These are phyloP conservation scores for Aldrovandia affinis DNA, from an alignment of 2,797 vertebrate species.

Conservation along the genomic window DNA sequence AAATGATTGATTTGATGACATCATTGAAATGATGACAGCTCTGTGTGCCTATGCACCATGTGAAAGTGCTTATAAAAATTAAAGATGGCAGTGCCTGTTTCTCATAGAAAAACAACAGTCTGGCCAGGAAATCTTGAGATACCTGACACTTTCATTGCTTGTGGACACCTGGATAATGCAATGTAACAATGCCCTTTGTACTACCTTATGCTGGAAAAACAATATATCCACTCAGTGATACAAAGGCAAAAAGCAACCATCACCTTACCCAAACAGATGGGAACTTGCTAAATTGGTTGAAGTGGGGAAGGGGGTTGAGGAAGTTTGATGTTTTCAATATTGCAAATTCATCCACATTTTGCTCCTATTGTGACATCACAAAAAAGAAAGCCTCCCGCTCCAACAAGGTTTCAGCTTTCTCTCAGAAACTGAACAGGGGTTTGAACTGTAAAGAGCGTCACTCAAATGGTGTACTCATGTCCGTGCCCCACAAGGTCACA, in stretches of 20 bases:
- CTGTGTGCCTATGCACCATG: background rate
- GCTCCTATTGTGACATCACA: background rate
- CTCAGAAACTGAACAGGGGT: constrained; percentile 1
- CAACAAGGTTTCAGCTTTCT: background rate
- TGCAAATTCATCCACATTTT: too few species aligned
- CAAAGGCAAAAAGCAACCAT: background rate
- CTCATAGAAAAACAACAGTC: background rate
- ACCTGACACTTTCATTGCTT: background rate
- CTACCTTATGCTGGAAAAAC: background rate
- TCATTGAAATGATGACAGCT: background rate
- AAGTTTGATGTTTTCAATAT: too few species aligned
- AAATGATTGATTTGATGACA: background rate
- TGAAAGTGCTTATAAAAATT: background rate
- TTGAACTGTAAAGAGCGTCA: constrained; percentile 10
- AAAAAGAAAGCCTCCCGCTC: background rate
- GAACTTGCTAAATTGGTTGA: background rate
- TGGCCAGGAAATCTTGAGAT: background rate
- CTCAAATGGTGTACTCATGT: background rate
- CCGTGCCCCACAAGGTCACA: background rate
- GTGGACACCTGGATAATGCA: background rate
- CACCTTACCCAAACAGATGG: background rate
- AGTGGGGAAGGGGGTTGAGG: background rate
- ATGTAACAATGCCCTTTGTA: background rate
- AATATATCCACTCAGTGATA: background rate
- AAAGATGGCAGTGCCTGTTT: background rate